Evolutionary conservation across 2,113 vertebrate genomes (phyloP).

Genomic region (Pantherophis guttatus): DNA sequence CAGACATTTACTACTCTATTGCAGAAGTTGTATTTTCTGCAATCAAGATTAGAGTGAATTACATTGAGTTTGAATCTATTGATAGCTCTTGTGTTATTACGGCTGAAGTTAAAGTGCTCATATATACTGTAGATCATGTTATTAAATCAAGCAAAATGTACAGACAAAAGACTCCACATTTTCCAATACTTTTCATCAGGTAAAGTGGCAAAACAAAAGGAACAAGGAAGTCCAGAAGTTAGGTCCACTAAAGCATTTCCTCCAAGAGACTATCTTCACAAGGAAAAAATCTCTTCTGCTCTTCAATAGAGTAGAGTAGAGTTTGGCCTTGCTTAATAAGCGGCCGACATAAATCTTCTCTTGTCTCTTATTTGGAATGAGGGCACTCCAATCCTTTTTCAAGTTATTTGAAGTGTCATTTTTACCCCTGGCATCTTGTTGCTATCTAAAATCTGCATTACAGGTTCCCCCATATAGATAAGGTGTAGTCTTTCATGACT

Average conservation of each 20-base stretch:
- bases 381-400: not conserved
- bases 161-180: not conserved
- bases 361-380: not conserved
- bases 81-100: no score
- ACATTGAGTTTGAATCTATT: no score
- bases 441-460: not conserved
- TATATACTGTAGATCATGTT: not conserved
- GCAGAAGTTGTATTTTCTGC: no score
- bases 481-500: not conserved
- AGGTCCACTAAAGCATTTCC: not conserved
- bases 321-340: not conserved
- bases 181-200: not conserved
- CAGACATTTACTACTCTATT: no score
- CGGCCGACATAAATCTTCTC: not conserved
- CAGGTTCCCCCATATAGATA: not conserved
- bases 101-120: no score
- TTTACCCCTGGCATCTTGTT: not conserved
- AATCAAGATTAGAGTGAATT: no score
- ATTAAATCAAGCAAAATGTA: not conserved
- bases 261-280: not conserved
- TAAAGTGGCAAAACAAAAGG: not conserved
- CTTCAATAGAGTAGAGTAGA: no score
- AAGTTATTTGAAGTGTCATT: not conserved
- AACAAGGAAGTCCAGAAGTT: not conserved
- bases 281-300: not conserved